A percentile compares a stretch with the other conserved stretches of the same genome.
Evolutionary conservation across 2,113 vertebrate species (phyloP).

Genomic region (Rhynchomys soricoides): DNA sequence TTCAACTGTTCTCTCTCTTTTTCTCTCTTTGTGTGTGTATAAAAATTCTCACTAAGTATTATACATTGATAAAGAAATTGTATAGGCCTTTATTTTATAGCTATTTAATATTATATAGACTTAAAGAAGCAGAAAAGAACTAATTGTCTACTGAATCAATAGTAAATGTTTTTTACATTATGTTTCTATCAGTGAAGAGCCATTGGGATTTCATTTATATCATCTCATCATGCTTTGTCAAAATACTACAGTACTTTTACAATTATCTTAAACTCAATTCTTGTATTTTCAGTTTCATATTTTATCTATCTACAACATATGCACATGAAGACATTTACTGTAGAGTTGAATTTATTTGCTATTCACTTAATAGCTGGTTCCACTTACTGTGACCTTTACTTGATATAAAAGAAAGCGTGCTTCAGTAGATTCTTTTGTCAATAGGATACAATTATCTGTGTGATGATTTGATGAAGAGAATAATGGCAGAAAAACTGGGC

Average conservation of each 20-base stretch:
- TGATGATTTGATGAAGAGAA: conserved; percentile 83
- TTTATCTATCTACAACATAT: conserved; percentile 66
- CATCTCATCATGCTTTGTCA: conserved; percentile 9
- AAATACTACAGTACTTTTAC: conserved; percentile 70
- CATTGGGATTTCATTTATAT: not conserved
- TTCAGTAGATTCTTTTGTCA: conserved; percentile 79
- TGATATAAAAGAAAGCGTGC: conserved; percentile 81
- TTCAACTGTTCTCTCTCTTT: not conserved
- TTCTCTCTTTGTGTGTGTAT: not conserved
- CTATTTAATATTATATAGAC: not conserved
- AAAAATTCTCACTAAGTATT: not conserved
- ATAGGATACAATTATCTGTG: conserved; percentile 82
- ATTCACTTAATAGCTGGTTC: conserved; percentile 83
- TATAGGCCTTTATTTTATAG: not conserved
- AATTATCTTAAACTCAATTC: conserved; percentile 71
- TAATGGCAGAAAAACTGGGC: conserved; percentile 78
- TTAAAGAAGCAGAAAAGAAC: not conserved
- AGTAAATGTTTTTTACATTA: not conserved
- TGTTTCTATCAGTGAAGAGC: not conserved
- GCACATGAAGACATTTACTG: conserved; percentile 74
- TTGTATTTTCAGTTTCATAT: conserved; percentile 59
- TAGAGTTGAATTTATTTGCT: conserved; percentile 79
- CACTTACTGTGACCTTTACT: conserved; percentile 79
- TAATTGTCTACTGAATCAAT: not conserved
- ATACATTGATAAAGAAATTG: not conserved